Conservation (phyloP, 2,888 invertebrate genomes). For the Ectemnius cavifrons region DNA sequence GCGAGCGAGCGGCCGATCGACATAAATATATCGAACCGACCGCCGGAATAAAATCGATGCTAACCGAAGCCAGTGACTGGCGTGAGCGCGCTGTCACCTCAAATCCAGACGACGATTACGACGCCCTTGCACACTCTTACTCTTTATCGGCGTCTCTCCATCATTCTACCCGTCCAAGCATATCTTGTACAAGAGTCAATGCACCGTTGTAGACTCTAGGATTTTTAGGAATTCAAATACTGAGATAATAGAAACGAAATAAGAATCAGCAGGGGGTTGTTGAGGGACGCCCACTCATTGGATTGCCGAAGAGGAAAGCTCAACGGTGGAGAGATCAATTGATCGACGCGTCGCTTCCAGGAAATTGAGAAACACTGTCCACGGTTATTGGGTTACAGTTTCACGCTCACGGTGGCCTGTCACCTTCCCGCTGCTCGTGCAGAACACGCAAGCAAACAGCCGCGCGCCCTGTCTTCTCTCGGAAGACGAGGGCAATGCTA, state of each 20-base stretch:
- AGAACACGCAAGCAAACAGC: not conserved
- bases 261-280: too few relatives aligned
- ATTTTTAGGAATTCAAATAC: too few relatives aligned
- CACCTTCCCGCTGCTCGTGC: conserved; percentile 42
- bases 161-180: too few relatives aligned
- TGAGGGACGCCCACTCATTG: too few relatives aligned
- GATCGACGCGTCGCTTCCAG: conserved; percentile 18
- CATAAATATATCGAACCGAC: conserved; percentile 9
- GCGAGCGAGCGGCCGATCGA: not conserved
- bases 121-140: not conserved
- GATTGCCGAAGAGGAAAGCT: too few relatives aligned
- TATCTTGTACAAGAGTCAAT: too few relatives aligned
- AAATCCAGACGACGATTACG: not conserved
- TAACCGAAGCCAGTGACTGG: not conserved
- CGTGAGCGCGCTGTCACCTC: not conserved
- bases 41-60: conserved; percentile 5
- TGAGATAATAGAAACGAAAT: too few relatives aligned
- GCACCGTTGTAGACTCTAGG: too few relatives aligned
- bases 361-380: conserved; percentile 58
- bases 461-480: not conserved
- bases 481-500: not conserved
- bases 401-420: conserved; percentile 63
- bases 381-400: conserved; percentile 64
- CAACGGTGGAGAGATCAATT: not conserved
- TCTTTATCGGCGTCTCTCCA: too few relatives aligned